Base-by-base conservation (phyloP, 2,797 vertebrate species). In the Brachymystax lenok region DNA sequence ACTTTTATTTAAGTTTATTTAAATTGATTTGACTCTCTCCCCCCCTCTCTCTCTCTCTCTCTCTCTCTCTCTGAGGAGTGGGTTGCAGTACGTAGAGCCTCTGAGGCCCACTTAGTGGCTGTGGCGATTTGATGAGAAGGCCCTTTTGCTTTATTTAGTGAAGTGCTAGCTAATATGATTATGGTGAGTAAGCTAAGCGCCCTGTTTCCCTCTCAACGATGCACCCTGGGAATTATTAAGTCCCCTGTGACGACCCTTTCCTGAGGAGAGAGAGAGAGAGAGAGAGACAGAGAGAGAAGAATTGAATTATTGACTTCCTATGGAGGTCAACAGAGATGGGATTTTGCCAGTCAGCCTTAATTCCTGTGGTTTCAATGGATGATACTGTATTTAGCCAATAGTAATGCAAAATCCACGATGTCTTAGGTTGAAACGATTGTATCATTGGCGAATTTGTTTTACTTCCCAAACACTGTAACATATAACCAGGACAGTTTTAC, bases 81-180 rank as follows among this genome's bases (percentile, higher is more conserved):
- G 56, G n/a, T 61, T n/a, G n/a, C 19, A 61, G 7, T 61, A 21
- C 70, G n/a, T 28, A n/a, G 67, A 74, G 82, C 79, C 88, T 84
- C 77, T 1, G 74, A 86, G 91, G 87, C 59, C 88, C 90, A 90
- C 86, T 92, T 92, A 91, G 90, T 76, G 85, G 81, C 79, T 74
- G 85, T 88, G 86, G 83, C 85, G 88, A 92, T 91, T 79, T 93
- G 92, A 93, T 93, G 92, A 93, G 91, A 90, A 83, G 87, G 86
- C 83, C 85, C 79, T 86, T 92, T 89, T 91, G 82, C 88, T 90
- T 94, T 93, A 94, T 93, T 93, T 92, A 91, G 86, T 93, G 90
- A 93, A 94, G 93, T 94, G 94, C 92, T 93, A 85, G 88, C 90
- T 93, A 92, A 94, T 92, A 86, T 91, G 88, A 94, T 94, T 93